A percentile compares a stretch with the other conserved stretches of the same genome.
Evolutionary conservation across 2,797 vertebrate genomes (phyloP).

Genomic region (Sebastes vulpes): DNA sequence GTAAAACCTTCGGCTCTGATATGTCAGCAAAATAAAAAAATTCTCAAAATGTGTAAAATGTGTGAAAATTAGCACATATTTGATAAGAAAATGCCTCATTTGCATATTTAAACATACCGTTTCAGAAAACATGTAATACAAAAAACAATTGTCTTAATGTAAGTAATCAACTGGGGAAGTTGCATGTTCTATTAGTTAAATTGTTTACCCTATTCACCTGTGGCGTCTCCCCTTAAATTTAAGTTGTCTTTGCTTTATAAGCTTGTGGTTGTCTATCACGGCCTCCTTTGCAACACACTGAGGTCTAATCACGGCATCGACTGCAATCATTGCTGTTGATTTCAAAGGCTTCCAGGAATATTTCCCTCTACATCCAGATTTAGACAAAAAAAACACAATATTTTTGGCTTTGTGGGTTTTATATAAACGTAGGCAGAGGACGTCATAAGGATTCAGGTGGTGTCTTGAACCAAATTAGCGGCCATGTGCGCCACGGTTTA

Average conservation of each 20-base stretch:
- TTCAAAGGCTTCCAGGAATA: background rate
- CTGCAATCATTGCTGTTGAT: slow-evolving; percentile 2
- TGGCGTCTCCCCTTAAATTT: background rate
- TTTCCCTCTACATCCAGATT: background rate
- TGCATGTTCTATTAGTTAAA: no score
- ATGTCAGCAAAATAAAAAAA: no score
- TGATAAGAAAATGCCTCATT: no score
- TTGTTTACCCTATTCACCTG: no score
- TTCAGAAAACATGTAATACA: no score
- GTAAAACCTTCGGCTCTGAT: no score
- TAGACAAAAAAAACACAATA: background rate
- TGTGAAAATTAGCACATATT: no score
- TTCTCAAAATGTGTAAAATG: no score
- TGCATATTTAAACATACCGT: no score
- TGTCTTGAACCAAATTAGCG: slow-evolving; percentile 41
- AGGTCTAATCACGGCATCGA: slow-evolving; percentile 1
- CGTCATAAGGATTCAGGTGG: slow-evolving; percentile 37
- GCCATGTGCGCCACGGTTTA: slow-evolving; percentile 24
- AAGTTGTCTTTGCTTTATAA: background rate
- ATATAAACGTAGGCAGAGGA: background rate
- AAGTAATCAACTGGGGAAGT: no score
- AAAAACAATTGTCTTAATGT: no score
- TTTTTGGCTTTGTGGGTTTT: slow-evolving; percentile 10
- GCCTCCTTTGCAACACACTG: background rate
- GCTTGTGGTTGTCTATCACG: background rate